Evolutionary conservation across 1,140 invertebrate species (phyloP), one percentile per base, ranked within the genome.

Genomic region (Cephus cinctus): DNA sequence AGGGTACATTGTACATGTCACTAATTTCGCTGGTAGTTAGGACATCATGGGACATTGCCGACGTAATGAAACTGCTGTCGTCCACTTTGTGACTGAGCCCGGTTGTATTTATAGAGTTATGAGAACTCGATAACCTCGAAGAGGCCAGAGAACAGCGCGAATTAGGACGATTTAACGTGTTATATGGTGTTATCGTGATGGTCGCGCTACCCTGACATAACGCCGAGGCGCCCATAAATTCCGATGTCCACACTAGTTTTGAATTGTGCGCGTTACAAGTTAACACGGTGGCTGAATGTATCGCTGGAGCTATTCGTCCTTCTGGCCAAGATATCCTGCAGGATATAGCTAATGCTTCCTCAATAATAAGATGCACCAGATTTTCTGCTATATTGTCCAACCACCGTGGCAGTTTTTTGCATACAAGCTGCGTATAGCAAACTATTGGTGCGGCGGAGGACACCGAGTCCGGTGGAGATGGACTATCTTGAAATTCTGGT

Each of bases 1-100:
- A 87, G 31, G 89, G 89, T 31, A 91, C 89, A 72, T 89, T 91
- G 64, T 91, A 91, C 77, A 90, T 84, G 62, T 91, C 89, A 20
- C 85, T 86, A 20, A 89, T 89, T 52, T 87, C 85, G 52, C 81
- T 82, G 4, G 82, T 82, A 0, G 81, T 81, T 6, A 90, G 68
- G 0, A 87, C 85, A 57, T 90, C 88, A 55, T 90, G 88, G 0
- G 88, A 90, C 78, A 90, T 89, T 12, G 88, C 89, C 57, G 89
- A 89, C 1, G 88, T 90, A 39, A 92, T 92, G 59, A 92, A 92
- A 53, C 83, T 89, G 4, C 88, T 90, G 61, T 90, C 88, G 53
- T 92, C 89, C 0, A 79, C 84, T 66, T 86, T 86, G 40, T 83
- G 81, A 4, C 82, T 77, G 6, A 80, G 68, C 3, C 87, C 85